Evolutionary conservation across 2,797 vertebrate species (phyloP), one percentile per base, ranked within the genome.

Genomic region (Aphelocoma californica): DNA sequence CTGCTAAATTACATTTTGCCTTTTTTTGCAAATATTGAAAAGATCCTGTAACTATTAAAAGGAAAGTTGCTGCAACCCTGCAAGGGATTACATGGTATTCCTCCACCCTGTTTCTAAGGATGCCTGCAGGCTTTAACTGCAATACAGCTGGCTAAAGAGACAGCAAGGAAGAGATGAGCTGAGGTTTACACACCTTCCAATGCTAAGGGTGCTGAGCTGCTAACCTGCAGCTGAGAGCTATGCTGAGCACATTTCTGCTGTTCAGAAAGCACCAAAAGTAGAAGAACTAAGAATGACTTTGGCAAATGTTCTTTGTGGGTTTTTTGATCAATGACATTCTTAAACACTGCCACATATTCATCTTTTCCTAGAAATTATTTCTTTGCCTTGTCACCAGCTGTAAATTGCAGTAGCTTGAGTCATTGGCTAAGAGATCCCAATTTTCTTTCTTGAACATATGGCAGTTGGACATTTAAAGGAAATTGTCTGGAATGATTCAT

Each of bases 341-440:
- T 90, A 65, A 48, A 40, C 21, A 70, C 20, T 83, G 48, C 38
- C 47, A 87, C 44, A 81, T 57, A 91, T 6, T 93, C 19, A 86
- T 90, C 9, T 85, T 82, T 96, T 90, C 92, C 74, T 92, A 81
- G 64, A 87, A 97, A 80, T 90, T 50, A 90, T 29, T 86, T 80
- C 50, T 77, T 80, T 85, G 75, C 70, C 62, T 91, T 84, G 64
- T 87, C 69, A 82, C 54, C 13, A 25, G 74, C 67, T 89, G 47
- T 42, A 94, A 80, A 89, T 40, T 82, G 78, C 74, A 93, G 83
- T 70, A 77, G 53, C 62, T 82, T 91, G 91, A 95, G 50, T 94
- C 91, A 94, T 0, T 57, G 75, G 31, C 74, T 91, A 93, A 67
- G 47, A 85, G 48, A 85, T 50, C 11, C 19, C 45, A 20, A 18